Conservation (phyloP, 2,113 vertebrate species). For the Lampris megalopsis region DNA sequence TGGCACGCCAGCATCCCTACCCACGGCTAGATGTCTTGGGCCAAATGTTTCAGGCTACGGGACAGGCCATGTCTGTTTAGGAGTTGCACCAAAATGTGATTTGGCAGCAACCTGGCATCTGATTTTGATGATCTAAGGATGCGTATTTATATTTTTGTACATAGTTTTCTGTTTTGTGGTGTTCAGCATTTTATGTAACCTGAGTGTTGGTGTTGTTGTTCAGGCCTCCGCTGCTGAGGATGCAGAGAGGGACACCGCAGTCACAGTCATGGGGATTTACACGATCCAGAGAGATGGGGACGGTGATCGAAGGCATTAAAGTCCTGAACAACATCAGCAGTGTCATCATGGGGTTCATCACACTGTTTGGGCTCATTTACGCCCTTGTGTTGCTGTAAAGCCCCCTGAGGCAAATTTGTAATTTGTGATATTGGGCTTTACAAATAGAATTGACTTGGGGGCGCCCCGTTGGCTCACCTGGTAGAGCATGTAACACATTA, state of each 20-base stretch:
- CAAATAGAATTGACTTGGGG: too few species aligned
- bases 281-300: background rate
- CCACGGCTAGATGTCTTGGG: too few species aligned
- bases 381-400: background rate
- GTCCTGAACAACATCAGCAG: slow-evolving; percentile 8
- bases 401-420: too few species aligned
- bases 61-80: too few species aligned
- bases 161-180: background rate
- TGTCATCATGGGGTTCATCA: slow-evolving; percentile 20
- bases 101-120: too few species aligned
- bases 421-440: too few species aligned
- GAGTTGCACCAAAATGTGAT: too few species aligned
- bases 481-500: too few species aligned
- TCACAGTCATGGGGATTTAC: slow-evolving; percentile 17
- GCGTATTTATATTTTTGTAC: too few species aligned
- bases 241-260: background rate
- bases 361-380: slow-evolving; percentile 33
- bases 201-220: slow-evolving; percentile 2
- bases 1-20: background rate
- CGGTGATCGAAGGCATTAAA: slow-evolving; percentile 22
- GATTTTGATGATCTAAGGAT: too few species aligned
- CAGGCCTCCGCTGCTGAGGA: background rate
- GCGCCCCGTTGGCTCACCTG: too few species aligned
- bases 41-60: too few species aligned
- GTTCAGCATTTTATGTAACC: background rate